phyloP scores from a whole-genome alignment of 2,113 vertebrate genomes.

The Ascaphus truei region DNA sequence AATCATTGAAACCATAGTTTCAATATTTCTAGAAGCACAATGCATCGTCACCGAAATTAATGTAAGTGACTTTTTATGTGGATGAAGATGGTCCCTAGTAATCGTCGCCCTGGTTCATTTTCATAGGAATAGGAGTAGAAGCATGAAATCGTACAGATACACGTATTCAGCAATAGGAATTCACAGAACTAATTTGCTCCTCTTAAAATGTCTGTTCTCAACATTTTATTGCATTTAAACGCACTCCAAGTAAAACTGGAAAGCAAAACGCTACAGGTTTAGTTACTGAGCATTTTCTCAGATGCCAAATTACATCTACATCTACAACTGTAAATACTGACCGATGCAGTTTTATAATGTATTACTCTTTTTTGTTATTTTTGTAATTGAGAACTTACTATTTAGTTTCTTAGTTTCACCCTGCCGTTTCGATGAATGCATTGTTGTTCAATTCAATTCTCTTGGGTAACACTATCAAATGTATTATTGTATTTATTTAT shows the following conservation, averaged over 20 bases:
- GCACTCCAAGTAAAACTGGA: neutral
- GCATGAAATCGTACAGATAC: neutral
- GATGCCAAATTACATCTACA: slow-evolving; percentile 9
- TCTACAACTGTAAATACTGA: neutral
- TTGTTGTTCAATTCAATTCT: neutral
- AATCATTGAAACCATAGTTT: slow-evolving; percentile 25
- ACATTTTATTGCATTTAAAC: neutral
- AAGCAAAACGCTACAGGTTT: neutral
- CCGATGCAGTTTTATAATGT: neutral
- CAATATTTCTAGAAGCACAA: slow-evolving; percentile 37
- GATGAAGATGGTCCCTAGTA: neutral
- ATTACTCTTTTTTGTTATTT: slow-evolving; percentile 5
- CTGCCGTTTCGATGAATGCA: neutral
- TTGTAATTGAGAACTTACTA: neutral
- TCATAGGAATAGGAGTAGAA: neutral
- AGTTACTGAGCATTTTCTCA: neutral
- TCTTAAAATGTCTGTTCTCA: neutral
- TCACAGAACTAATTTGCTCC: neutral
- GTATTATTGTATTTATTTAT: neutral
- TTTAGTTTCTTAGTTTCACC: neutral
- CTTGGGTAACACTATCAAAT: too few relatives aligned
- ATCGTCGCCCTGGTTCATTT: neutral
- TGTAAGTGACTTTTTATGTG: neutral
- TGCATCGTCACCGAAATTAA: slow-evolving; percentile 37
- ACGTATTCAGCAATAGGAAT: slow-evolving; percentile 2